A percentile compares a stretch with the other conserved stretches of the same genome.
Evolutionary conservation across 2,797 vertebrate species (phyloP).

Genomic region (Pelobates cultripes): DNA sequence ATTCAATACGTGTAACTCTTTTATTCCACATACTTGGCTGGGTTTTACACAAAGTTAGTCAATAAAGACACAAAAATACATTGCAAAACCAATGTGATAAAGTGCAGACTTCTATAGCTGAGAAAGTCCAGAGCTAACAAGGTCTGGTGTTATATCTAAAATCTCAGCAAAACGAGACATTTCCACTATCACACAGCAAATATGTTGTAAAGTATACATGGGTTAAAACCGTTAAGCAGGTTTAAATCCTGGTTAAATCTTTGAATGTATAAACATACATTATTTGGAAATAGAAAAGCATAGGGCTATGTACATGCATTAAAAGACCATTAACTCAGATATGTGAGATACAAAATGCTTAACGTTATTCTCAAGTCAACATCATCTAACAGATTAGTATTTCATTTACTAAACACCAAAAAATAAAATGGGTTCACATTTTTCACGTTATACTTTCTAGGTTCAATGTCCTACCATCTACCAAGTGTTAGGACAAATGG

Average conservation of each 20-base stretch:
- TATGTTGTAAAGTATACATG: conserved; percentile 43
- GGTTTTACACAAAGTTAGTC: conserved; percentile 58
- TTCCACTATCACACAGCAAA: conserved; percentile 54
- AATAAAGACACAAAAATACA: conserved; percentile 60
- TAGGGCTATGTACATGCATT: not conserved
- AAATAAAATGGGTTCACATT: not conserved
- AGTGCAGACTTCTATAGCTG: conserved; percentile 56
- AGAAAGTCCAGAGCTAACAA: conserved; percentile 51
- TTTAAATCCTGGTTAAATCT: conserved; percentile 9
- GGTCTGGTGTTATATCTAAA: conserved; percentile 20
- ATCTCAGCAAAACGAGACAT: conserved; percentile 41
- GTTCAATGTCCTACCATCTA: not conserved
- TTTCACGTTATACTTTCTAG: not conserved
- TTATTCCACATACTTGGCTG: conserved; percentile 60
- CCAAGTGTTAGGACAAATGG: not conserved
- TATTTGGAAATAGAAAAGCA: conserved; percentile 7
- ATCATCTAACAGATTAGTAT: conserved; percentile 6
- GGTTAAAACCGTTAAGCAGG: conserved; percentile 29
- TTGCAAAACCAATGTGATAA: conserved; percentile 60
- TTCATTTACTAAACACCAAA: not conserved
- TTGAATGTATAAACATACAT: conserved; percentile 25
- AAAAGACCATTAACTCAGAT: not conserved
- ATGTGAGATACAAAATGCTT: not conserved
- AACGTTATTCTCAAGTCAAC: not conserved
- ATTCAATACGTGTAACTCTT: conserved; percentile 59